phyloP scores from a whole-genome alignment of 2,888 invertebrate genomes.

The Platerodrilus igneus region DNA sequence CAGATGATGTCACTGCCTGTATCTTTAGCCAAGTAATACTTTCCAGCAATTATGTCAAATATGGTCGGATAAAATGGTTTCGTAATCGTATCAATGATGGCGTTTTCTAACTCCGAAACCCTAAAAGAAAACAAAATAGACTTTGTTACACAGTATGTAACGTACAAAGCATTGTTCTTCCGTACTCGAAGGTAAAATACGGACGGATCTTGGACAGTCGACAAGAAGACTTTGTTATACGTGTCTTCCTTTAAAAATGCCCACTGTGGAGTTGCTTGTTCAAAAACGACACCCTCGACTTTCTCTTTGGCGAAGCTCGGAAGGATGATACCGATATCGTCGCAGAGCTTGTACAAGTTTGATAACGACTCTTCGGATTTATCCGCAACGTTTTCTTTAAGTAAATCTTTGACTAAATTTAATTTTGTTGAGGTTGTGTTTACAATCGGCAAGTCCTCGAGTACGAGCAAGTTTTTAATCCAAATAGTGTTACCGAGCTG shows the following conservation, averaged over 20 bases:
- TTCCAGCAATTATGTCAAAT: conserved; percentile 41
- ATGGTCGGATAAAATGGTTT: conserved; percentile 31
- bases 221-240: conserved; percentile 47
- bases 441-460: conserved; percentile 51
- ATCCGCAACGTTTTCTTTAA: conserved; percentile 47
- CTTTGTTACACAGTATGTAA: too few relatives aligned
- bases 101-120: conserved; percentile 43
- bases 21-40: conserved; percentile 52
- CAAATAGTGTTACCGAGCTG: conserved; percentile 60
- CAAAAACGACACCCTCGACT: too few relatives aligned
- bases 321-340: conserved; percentile 39
- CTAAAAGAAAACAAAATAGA: too few relatives aligned
- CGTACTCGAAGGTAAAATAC: too few relatives aligned
- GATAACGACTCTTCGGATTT: conserved; percentile 51
- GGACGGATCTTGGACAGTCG: conserved; percentile 48
- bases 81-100: conserved; percentile 42
- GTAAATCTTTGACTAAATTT: conserved; percentile 53
- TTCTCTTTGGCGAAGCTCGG: conserved; percentile 30
- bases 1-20: conserved; percentile 48
- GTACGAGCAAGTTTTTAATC: conserved; percentile 59
- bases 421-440: conserved; percentile 53
- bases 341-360: conserved; percentile 50
- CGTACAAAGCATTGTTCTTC: too few relatives aligned
- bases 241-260: conserved; percentile 50
- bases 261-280: conserved; percentile 44